Evolutionary conservation across 2,797 vertebrate species (phyloP), one percentile per base, ranked within the genome.

Genomic region (Channallabes apus): DNA sequence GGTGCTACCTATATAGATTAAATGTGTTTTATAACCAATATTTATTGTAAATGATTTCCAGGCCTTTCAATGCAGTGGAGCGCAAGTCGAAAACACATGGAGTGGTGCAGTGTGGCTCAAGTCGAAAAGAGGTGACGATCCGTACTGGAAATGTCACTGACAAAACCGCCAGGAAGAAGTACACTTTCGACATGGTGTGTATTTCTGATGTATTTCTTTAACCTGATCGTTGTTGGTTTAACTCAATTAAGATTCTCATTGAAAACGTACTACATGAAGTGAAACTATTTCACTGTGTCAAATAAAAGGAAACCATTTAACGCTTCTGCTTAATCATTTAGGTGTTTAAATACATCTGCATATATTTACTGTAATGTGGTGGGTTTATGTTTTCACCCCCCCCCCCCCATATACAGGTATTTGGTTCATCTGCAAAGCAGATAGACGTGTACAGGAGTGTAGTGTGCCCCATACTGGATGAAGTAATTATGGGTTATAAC

Each of bases 401-500:
- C 56, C 54, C 61, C 41, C 68, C n/a, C n/a, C n/a, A n/a, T 11
- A 6, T 58, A 38, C 88, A 99, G 98, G 98, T 99, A 7, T 99
- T 99, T 83, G 96, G 97, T 82, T 95, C 95, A 18, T 94, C 96
- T 5, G 98, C 98, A 24, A 99, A 99, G 87, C 98, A 99, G 93
- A 99, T 99, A 14, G 98, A 99, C 0, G 97, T 99, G 0, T 99
- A 99, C 92, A 92, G 96, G 69, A 99, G 96, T 85, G 97, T 99
- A 4, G 96, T 99, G 6, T 99, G 95, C 85, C 98, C 98, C 62
- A 99, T 99, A 91, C 93, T 99, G 92, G 96, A 99, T 87, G 98
- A 99, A 91, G 98, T 99, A 89, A 98, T 99, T 84, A 95, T 98
- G 97, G 98, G 98, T 32, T 99, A 99, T 91, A 99, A 99, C 93